phyloP scores from a whole-genome alignment of 2,113 vertebrate genomes.

The Indicator indicator region DNA sequence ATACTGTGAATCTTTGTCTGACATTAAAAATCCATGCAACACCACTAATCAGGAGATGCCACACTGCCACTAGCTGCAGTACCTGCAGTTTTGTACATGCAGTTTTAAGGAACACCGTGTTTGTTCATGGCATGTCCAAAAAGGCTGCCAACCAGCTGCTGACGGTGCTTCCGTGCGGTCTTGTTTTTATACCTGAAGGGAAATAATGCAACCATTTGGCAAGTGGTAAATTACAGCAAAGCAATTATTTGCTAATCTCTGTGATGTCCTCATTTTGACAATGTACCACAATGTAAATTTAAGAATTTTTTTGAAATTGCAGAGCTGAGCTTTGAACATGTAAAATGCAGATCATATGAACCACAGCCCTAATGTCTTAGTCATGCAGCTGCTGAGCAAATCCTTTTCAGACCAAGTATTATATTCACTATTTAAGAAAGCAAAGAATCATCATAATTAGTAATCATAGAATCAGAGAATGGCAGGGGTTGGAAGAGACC shows the following conservation, averaged over 20 bases:
- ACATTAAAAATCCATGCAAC: not conserved
- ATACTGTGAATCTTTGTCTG: not conserved
- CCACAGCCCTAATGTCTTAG: not conserved
- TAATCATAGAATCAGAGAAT: not conserved
- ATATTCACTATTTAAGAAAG: not conserved
- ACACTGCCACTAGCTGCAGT: not conserved
- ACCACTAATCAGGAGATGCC: not conserved
- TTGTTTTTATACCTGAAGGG: not conserved
- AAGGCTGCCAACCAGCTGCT: not conserved
- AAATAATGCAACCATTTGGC: not conserved
- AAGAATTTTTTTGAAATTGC: not conserved
- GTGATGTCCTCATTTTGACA: not conserved
- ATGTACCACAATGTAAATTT: not conserved
- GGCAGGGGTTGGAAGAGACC: too few relatives aligned
- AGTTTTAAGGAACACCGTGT: not conserved
- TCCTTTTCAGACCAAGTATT: not conserved
- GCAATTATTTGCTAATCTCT: not conserved
- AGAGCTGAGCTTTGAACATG: not conserved
- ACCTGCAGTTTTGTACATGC: not conserved
- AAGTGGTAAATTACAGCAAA: not conserved
- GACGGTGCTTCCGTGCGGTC: not conserved
- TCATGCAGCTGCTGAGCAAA: not conserved
- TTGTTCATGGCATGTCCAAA: not conserved
- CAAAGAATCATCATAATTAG: not conserved
- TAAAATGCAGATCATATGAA: not conserved